phyloP scores from a whole-genome alignment of 2,888 invertebrate genomes.

The Caenorhabditis drosophilae region DNA sequence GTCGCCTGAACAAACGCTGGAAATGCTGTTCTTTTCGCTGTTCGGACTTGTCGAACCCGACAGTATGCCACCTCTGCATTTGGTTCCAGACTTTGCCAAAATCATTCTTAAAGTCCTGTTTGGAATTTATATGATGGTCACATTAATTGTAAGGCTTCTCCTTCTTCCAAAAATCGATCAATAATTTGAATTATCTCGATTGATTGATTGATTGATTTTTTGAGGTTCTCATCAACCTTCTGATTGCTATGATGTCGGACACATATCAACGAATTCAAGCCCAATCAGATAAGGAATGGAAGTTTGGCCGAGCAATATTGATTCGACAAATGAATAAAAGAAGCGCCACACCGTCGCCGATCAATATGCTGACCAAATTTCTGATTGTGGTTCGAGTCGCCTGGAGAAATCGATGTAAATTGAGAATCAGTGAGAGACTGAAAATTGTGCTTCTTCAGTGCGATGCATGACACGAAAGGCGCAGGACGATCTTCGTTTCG shows the following conservation, averaged over 20 bases:
- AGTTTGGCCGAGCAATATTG: constrained; percentile 95
- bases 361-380: constrained; percentile 87
- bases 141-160: constrained; percentile 77
- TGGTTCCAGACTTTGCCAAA: constrained; percentile 70
- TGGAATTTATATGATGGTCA: constrained; percentile 96
- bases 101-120: constrained; percentile 77
- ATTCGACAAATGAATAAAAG: constrained; percentile 97
- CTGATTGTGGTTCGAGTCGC: constrained; percentile 68
- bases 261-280: constrained; percentile 93
- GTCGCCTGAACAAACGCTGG: constrained; percentile 80
- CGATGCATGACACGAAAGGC: constrained; percentile 68
- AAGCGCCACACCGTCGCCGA: constrained; percentile 93
- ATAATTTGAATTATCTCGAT: constrained; percentile 1
- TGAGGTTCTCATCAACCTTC: constrained; percentile 92
- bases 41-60: constrained; percentile 76
- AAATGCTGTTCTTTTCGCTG: constrained; percentile 83
- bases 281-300: constrained; percentile 99
- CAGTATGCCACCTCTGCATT: constrained; percentile 73
- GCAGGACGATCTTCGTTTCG: constrained; percentile 66
- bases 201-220: too few species aligned
- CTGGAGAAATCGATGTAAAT: constrained; percentile 65
- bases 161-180: constrained; percentile 3
- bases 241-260: constrained; percentile 99
- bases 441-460: constrained; percentile 56
- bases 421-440: neutral